Conservation (phyloP, 64 coral and sea anemone species). For the Porites australiensis region DNA sequence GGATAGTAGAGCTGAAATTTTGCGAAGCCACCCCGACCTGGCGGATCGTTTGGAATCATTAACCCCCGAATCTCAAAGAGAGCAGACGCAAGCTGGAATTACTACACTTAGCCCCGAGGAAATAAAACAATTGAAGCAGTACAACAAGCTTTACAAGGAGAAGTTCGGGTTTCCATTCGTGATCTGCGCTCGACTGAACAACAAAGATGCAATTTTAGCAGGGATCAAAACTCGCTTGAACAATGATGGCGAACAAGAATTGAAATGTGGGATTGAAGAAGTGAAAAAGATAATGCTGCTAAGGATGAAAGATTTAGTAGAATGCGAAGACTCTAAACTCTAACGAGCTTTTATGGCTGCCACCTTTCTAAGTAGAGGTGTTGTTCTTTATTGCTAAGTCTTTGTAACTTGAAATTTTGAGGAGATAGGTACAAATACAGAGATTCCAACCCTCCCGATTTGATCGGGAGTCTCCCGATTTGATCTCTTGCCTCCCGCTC, state of each 20-base stretch:
- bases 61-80: constrained; percentile 74
- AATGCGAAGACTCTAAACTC: constrained; percentile 74
- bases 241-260: constrained; percentile 56
- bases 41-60: constrained; percentile 54
- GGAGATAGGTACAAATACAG: background rate
- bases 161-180: constrained; percentile 89
- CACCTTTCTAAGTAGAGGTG: too few species aligned
- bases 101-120: constrained; percentile 40
- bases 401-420: too few species aligned
- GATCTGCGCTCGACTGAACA: constrained; percentile 79
- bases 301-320: constrained; percentile 72
- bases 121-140: constrained; percentile 38
- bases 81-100: constrained; percentile 71
- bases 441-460: constrained; percentile 28
- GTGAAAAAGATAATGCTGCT: constrained; percentile 88
- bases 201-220: constrained; percentile 64
- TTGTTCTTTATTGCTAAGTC: too few species aligned
- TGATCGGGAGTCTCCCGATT: constrained; percentile 61
- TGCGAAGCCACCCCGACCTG: constrained; percentile 62
- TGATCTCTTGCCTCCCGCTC: constrained; percentile 75
- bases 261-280: constrained; percentile 73
- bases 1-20: constrained; percentile 40
- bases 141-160: constrained; percentile 48
- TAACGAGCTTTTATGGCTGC: background rate
- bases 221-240: constrained; percentile 50